Conservation (phyloP, 2,113 vertebrate species). For the Tor tambroides region DNA sequence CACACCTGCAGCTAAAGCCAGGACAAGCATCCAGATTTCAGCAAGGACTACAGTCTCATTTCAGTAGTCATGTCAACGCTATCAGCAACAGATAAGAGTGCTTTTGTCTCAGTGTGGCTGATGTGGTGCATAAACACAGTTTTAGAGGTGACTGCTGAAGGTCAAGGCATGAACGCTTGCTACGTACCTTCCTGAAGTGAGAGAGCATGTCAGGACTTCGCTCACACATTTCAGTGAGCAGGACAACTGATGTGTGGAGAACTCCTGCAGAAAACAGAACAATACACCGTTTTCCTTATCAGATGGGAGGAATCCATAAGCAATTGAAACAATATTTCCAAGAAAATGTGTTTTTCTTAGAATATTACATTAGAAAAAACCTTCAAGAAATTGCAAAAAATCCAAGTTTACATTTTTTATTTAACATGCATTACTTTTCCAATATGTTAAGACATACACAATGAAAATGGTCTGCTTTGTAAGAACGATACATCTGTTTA, state of each 20-base stretch:
- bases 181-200: slow-evolving; percentile 96
- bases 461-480: background rate
- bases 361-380: background rate
- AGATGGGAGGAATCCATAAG: background rate
- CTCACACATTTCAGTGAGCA: slow-evolving; percentile 99
- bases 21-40: slow-evolving; percentile 50
- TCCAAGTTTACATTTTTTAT: background rate
- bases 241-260: slow-evolving; percentile 97
- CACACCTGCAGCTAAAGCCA: slow-evolving; percentile 54
- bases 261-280: slow-evolving; percentile 80
- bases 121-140: slow-evolving; percentile 6
- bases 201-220: slow-evolving; percentile 98
- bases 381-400: background rate
- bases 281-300: background rate
- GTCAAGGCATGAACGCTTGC: background rate
- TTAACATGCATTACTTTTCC: background rate
- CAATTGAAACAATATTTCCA: background rate
- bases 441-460: background rate
- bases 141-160: slow-evolving; percentile 18
- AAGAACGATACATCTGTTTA: background rate
- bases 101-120: slow-evolving; percentile 9
- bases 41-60: slow-evolving; percentile 14
- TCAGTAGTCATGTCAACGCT: background rate
- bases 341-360: background rate
- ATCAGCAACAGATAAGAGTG: slow-evolving; percentile 16